Evolutionary conservation across 2,113 vertebrate genomes (phyloP), one percentile per base, ranked within the genome.

Genomic region (Callocephalon fimbriatum): DNA sequence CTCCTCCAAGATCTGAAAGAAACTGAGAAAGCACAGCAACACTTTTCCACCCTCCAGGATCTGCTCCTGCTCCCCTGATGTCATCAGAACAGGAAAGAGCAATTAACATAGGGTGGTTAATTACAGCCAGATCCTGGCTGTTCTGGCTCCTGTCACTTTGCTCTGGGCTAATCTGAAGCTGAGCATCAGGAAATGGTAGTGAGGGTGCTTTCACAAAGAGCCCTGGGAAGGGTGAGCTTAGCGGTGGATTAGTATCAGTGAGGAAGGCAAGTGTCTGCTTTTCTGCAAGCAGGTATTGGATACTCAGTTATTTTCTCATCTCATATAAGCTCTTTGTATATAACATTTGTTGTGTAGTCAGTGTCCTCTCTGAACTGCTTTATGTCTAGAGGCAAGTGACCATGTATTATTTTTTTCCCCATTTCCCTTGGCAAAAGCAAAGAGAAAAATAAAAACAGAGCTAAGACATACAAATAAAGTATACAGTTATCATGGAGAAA

Each of bases 51-150:
- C 7, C 9, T 6, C 6, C 12, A 11, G 66, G 26, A 4, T 9
- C 70, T 90, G 31, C 59, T 38, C 54, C 29, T 80, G 26, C 78
- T 75, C 93, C 76, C 38, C 81, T 73, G 29, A 58, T 79, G 62
- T 48, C 77, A 48, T 88, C 73, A 87, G 63, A 91, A 79, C 23
- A 61, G 4, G 61, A 95, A 86, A 40, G 44, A 75, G 29, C 65
- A 90, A 73, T 94, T 97, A 96, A 94, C 48, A 31, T 61, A 47
- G 45, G 16, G 26, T 81, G 29, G 71, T 92, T 96, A 94, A 95
- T 92, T 95, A 79, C 54, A 94, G 54, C 8, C 38, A 71, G 66
- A 53, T 61, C 58, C 47, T 86, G 65, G 27, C 51, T 92, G 32
- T 87, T 76, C 56, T 93, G 59, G 32, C 65, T 90, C 22, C 7